Base-by-base conservation (phyloP, 2,888 invertebrate genomes). In the Cremastinae sp. region DNA sequence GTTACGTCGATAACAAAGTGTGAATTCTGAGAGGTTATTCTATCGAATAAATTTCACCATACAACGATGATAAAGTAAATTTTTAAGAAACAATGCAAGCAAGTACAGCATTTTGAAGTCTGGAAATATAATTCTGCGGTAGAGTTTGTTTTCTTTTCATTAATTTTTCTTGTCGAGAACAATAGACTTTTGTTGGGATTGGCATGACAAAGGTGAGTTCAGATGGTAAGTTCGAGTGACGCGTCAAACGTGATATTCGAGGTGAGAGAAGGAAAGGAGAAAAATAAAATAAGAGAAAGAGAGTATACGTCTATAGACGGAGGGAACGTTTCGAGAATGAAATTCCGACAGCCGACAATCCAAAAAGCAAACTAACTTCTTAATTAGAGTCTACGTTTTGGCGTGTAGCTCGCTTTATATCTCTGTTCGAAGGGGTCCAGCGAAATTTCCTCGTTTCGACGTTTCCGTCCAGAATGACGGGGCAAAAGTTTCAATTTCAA, bases 401-500 rank as follows among this genome's bases (percentile, higher is more conserved):
- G 49, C 49, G 18, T 10, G 18, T 39, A 14, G 12, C 22, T 14
- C 14, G 16, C 3, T 2, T 5, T 8, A 10, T 53, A 53, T 14
- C 22, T 47, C 51, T 9, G 49, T 14, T 39, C 49, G 37, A 14
- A n/a, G 53, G 14, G 41, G 65, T 65, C 53, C 39, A 53, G 22
- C 35, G 16, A 28, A 45, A 58, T 61, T 69, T 55, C 65, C 75
- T 41, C 73, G 66, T 66, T 78, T 74, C 75, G 73, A 55, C 66
- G 68, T 65, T 64, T 45, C 51, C 43, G 45, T 59, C 64, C 43
- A 49, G 37, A 20, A 14, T 14, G 35, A 59, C 22, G 37, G 35
- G 59, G 74, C 58, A 37, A 35, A 79, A 80, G 79, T 80, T 80
- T 74, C 74, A 74, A 77, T 75, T 76, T 78, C 74, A 68, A 5